Conservation (phyloP, 2,797 vertebrate species). For the Glossophaga mutica region DNA sequence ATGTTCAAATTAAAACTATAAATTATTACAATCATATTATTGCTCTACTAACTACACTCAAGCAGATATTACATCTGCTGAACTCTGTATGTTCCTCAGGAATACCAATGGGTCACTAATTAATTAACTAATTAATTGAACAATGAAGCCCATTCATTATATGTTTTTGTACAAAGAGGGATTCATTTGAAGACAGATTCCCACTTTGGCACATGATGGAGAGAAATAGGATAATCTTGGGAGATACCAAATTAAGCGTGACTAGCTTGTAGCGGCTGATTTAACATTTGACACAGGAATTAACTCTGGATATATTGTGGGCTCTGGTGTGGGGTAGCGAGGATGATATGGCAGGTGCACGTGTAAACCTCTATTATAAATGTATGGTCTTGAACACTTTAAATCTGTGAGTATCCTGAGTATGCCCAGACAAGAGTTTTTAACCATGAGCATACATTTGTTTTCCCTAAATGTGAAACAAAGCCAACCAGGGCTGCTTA, state of each 20-base stretch:
- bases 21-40: too few species aligned
- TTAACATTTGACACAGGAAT: neutral
- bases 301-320: neutral
- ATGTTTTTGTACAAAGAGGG: neutral
- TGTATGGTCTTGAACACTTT: neutral
- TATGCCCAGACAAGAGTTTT: neutral
- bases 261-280: neutral
- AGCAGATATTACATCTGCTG: too few species aligned
- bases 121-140: neutral
- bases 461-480: neutral
- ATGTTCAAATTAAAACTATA: too few species aligned
- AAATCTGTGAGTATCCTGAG: neutral
- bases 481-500: conserved; percentile 22
- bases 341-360: neutral
- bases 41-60: too few species aligned
- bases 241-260: neutral
- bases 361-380: neutral
- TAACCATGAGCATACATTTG: neutral
- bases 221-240: conserved; percentile 45
- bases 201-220: conserved; percentile 21
- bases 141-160: neutral
- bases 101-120: neutral
- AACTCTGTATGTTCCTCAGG: neutral
- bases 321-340: neutral
- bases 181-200: neutral